These are phyloP conservation scores for Seira sanloemensis DNA, from an alignment of 2,888 invertebrate genomes.

Conservation along the genomic window DNA sequence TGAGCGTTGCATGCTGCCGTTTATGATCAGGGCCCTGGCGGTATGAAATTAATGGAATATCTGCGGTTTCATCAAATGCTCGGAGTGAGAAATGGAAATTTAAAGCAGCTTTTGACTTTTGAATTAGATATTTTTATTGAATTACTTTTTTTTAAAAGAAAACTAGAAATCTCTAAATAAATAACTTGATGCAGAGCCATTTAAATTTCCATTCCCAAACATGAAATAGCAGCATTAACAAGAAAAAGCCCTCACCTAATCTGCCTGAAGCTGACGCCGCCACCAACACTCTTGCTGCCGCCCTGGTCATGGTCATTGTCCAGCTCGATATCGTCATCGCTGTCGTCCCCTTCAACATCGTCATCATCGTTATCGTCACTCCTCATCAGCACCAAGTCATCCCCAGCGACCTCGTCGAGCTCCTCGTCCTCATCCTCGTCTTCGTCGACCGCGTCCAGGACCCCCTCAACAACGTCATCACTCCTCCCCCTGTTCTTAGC, in stretches of 20 bases:
- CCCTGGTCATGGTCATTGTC: slow-evolving; percentile 19
- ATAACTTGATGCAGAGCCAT: too few relatives aligned
- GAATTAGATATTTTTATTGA: too few relatives aligned
- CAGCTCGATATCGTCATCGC: slow-evolving; percentile 11
- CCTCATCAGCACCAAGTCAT: not conserved
- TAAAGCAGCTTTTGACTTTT: too few relatives aligned
- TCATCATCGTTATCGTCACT: not conserved
- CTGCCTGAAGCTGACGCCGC: slow-evolving; percentile 18
- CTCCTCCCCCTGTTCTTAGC: slow-evolving; percentile 26
- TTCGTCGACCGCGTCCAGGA: slow-evolving; percentile 19
- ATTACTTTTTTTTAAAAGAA: too few relatives aligned
- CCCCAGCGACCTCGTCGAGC: not conserved
- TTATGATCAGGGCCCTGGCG: slow-evolving; percentile 28
- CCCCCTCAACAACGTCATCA: slow-evolving; percentile 19
- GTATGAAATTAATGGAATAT: too few relatives aligned
- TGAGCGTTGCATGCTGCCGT: slow-evolving; percentile 35
- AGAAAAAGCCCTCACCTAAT: slow-evolving; percentile 24
- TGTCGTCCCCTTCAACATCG: not conserved
- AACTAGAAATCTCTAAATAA: too few relatives aligned
- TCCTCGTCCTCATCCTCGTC: slow-evolving; percentile 8
- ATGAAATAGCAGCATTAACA: not conserved
- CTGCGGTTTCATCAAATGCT: too few relatives aligned
- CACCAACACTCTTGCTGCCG: not conserved
- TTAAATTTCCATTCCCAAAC: too few relatives aligned
- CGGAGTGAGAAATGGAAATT: too few relatives aligned